Evolutionary conservation across 2,888 invertebrate genomes (phyloP), one percentile per base, ranked within the genome.

Genomic region (Philhelius pedissequus): DNA sequence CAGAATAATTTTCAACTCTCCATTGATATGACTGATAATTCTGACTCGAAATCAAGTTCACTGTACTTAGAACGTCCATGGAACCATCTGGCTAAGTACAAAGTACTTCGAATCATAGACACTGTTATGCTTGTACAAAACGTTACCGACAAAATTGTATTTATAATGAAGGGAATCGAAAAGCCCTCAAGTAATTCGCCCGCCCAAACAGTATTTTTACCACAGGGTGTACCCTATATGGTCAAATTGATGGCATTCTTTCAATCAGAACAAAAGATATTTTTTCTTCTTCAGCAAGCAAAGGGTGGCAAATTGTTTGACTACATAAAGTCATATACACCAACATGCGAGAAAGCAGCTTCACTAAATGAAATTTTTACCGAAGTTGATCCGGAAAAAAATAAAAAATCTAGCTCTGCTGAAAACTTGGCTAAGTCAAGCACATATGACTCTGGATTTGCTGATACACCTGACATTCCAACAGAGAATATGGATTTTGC

Each of bases 201-300:
- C 0, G 89, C 90, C 2, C 90, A 90, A 84, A 88, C 90, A 70
- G 89, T 92, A 30, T 91, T 90, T 80, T 82, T 92, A 45, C 92
- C 92, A 2, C 91, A 91, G 68, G 88, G 89, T 35, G 89, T 92
- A 38, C 91, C 92, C 0, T 92, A 90, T 48, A 92, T 92, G 92
- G 89, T 90, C 0, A 88, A 89, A 32, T 69, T 92, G 38, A 64
- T 91, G 73, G 90, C 89, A 54, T 92, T 90, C 75, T 91, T 91
- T 69, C 91, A 91, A 76, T 91, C 92, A 1, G 91, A 91, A 13
- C 89, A 91, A 43, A 90, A 91, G 76, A 89, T 92, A 32, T 92
- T 91, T 76, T 86, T 92, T 35, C 84, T 92, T 5, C 87, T 92
- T 0, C 87, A 89, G 60, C 89, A 91, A 80, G 91, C 91, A 1